These are phyloP conservation scores for Smithornis capensis DNA, from an alignment of 2,113 vertebrate genomes.

Conservation along the genomic window DNA sequence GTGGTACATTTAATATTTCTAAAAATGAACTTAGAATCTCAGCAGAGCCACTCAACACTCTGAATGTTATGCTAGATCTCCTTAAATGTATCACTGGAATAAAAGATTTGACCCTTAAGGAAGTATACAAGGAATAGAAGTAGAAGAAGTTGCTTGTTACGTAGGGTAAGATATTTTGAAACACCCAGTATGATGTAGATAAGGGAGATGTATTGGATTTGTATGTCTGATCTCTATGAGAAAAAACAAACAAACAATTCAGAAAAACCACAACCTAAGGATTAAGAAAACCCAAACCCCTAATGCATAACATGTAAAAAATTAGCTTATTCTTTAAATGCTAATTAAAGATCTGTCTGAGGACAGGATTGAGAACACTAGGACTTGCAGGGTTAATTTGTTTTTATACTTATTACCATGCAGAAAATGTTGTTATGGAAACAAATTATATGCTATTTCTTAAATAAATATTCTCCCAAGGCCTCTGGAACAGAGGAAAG, in stretches of 20 bases:
- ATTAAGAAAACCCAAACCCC: neutral
- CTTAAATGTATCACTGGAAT: neutral
- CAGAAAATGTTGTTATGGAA: constrained; percentile 8
- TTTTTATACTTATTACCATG: neutral
- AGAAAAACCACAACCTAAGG: neutral
- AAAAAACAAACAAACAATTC: neutral
- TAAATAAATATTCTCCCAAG: neutral
- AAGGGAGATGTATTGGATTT: neutral
- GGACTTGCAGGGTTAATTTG: neutral
- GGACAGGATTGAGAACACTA: neutral
- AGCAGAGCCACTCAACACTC: neutral
- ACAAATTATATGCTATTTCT: neutral
- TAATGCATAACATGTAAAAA: neutral
- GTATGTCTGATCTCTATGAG: neutral
- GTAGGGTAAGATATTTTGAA: neutral
- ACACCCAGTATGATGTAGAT: neutral
- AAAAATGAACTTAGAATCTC: neutral
- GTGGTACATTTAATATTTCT: neutral
- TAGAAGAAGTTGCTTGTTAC: neutral
- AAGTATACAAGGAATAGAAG: neutral
- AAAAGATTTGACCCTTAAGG: neutral
- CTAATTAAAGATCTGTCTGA: neutral
- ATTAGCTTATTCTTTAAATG: neutral
- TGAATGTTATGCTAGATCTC: neutral
- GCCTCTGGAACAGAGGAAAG: neutral